These are phyloP conservation scores for Yponomeuta cagnagella DNA, from an alignment of 2,888 invertebrate genomes.

Conservation along the genomic window DNA sequence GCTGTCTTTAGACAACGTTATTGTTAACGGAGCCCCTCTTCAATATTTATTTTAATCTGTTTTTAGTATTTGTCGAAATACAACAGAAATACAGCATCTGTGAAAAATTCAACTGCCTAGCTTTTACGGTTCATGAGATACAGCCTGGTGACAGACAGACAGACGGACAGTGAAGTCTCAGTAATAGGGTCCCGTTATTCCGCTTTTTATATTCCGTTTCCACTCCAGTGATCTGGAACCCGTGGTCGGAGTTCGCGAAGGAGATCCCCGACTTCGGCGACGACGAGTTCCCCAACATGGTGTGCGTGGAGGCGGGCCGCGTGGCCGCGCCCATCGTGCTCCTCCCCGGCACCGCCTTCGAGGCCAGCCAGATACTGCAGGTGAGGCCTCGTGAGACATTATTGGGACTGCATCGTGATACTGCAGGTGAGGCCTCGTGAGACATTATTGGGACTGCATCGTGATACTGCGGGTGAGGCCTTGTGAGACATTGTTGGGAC, in stretches of 20 bases:
- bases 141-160: no score
- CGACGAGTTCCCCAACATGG: constrained; percentile 97
- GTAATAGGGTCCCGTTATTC: no score
- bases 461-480: constrained; percentile 52
- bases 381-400: neutral
- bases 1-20: no score
- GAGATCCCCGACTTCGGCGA: constrained; percentile 97
- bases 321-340: constrained; percentile 92
- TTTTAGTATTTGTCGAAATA: no score
- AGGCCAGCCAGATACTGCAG: constrained; percentile 85
- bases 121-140: no score
- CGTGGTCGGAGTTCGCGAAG: constrained; percentile 94
- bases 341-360: constrained; percentile 92
- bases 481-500: no score
- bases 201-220: neutral
- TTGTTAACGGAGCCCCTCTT: no score
- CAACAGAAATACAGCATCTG: no score
- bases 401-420: constrained; percentile 51
- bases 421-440: constrained; percentile 12
- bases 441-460: no score
- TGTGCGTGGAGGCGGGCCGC: constrained; percentile 96
- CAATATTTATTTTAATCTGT: no score
- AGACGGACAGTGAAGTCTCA: no score
- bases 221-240: constrained; percentile 92
- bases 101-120: no score